Evolutionary conservation across 2,797 vertebrate genomes (phyloP), one percentile per base, ranked within the genome.

Genomic region (Setipinna tenuifilis): DNA sequence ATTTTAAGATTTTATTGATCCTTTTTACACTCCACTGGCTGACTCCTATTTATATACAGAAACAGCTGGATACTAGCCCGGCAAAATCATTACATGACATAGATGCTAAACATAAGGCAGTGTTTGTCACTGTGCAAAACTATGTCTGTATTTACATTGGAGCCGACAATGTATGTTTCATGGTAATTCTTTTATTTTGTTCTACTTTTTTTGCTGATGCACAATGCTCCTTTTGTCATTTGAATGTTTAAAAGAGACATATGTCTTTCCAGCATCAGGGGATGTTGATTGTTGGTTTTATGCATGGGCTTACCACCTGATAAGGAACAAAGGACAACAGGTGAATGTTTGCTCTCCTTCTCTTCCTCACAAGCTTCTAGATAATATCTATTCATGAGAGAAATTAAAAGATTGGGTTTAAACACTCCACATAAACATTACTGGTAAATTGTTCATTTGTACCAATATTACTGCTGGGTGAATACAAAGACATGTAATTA

Each of bases 391-490:
- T 65, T 21, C 23, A n/a, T 25, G 23, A 25, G 61, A 9, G 9
- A 65, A 16, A 28, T 68, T 68, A 48, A 48, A 48, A 48, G 46
- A 48, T 48, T 48, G 46, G 46, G 3, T 48, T 48, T 4, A 48
- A 48, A 48, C 46, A 48, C 46, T 10, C 46, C 46, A 4, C 3
- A 48, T 48, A 48, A 4, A 10, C 46, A 48, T 48, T 48, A 48
- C 4, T 48, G 46, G 46, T 48, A 48, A 48, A 48, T 10, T 48
- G 46, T 48, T 3, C 46, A 48, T 48, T 48, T 48, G 46, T 48
- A 48, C 46, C 46, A 48, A 10, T 86, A n/a, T 59, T 85, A 78
- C 62, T 90, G 19, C 35, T 82, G 83, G 84, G 88, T 90, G 83
- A 82, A 3, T 48, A 10, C 46, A 48, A 4, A 10, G 46, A 48